Evolutionary conservation across 2,888 invertebrate species (phyloP).

Genomic region (Toxonevra muliebris): DNA sequence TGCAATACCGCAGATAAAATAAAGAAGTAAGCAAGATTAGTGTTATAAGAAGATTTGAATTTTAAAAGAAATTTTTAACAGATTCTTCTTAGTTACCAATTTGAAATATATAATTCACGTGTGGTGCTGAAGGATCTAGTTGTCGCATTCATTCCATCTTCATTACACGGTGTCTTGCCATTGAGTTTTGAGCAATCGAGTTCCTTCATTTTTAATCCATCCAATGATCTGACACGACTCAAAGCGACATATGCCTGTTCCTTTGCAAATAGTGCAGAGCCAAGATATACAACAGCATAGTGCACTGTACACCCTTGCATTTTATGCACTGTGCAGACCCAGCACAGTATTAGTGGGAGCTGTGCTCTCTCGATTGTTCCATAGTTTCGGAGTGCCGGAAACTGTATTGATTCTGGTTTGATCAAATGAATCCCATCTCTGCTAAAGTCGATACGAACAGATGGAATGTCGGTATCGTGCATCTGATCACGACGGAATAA

Average conservation of each 20-base stretch:
- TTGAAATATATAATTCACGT: too few relatives aligned
- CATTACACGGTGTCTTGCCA: constrained; percentile 22
- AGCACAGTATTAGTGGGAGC: constrained; percentile 40
- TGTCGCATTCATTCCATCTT: constrained; percentile 21
- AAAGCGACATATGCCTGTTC: constrained; percentile 51
- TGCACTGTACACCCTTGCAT: constrained; percentile 41
- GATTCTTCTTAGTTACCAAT: too few relatives aligned
- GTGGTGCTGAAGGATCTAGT: too few relatives aligned
- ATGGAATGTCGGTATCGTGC: constrained; percentile 12
- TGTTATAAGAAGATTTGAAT: too few relatives aligned
- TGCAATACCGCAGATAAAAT: too few relatives aligned
- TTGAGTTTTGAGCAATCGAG: constrained; percentile 38
- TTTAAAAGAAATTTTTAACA: too few relatives aligned
- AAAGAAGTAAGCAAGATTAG: too few relatives aligned
- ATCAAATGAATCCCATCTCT: constrained; percentile 7
- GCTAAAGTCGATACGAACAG: constrained; percentile 12
- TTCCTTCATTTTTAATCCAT: constrained; percentile 44
- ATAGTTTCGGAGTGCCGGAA: constrained; percentile 36
- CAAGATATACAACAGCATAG: constrained; percentile 43
- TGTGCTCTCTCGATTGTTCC: constrained; percentile 43
- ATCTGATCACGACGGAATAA: constrained; percentile 10
- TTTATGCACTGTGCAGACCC: constrained; percentile 28
- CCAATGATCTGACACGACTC: constrained; percentile 44
- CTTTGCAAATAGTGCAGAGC: constrained; percentile 40
- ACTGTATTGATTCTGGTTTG: constrained; percentile 12